These are phyloP conservation scores for Grantiella picta DNA, from an alignment of 2,113 vertebrate species.

Conservation along the genomic window DNA sequence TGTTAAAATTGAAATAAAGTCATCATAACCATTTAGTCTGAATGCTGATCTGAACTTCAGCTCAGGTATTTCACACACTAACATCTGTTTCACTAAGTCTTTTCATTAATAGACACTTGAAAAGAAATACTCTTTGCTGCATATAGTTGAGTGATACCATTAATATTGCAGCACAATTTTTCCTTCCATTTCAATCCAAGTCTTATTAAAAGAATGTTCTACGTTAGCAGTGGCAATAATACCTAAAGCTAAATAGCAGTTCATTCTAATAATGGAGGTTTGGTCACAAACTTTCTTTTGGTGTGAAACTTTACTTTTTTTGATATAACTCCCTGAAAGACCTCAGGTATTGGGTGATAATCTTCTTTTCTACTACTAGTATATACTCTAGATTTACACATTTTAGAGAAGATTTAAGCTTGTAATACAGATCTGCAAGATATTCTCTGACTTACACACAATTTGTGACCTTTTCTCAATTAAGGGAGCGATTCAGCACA, in stretches of 20 bases:
- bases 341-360: not conserved
- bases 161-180: not conserved
- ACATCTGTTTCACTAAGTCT: not conserved
- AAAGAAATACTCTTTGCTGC: not conserved
- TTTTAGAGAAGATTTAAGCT: not conserved
- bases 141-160: not conserved
- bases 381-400: not conserved
- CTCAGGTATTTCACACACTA: not conserved
- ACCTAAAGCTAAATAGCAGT: not conserved
- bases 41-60: not conserved
- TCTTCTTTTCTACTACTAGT: not conserved
- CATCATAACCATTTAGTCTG: not conserved
- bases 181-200: not conserved
- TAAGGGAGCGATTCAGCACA: not conserved
- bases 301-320: not conserved
- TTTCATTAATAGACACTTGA: not conserved
- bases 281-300: not conserved
- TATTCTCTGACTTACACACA: not conserved
- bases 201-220: not conserved
- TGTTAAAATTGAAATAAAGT: not conserved
- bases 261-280: not conserved
- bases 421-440: not conserved
- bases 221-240: rapidly evolving
- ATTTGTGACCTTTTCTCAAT: not conserved
- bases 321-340: not conserved